phyloP scores from a whole-genome alignment of 2,113 vertebrate genomes.

The Rhinoderma darwinii region DNA sequence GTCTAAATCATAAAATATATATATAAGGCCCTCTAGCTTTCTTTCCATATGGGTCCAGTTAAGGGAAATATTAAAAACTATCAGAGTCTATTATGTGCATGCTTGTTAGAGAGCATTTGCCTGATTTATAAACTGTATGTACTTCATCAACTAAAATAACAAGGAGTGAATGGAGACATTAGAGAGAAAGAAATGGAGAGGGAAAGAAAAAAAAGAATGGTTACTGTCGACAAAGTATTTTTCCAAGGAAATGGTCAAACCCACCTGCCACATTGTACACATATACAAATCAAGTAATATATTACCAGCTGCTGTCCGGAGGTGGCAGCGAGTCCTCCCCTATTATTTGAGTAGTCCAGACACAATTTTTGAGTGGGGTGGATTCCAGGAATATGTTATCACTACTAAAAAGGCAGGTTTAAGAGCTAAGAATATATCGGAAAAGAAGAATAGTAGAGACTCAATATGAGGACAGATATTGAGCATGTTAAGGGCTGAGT shows the following conservation, averaged over 20 bases:
- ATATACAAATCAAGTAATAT: background rate
- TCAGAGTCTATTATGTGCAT: constrained; percentile 56
- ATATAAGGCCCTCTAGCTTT: constrained; percentile 57
- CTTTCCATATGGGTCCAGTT: constrained; percentile 59
- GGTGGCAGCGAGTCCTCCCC: background rate
- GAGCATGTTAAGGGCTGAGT: background rate
- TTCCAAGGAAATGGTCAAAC: background rate
- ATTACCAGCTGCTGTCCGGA: constrained; percentile 7
- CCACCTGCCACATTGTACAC: background rate
- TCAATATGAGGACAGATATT: background rate
- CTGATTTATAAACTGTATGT: constrained; percentile 60
- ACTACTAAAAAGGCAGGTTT: background rate
- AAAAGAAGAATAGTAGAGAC: background rate
- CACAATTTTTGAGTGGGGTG: background rate
- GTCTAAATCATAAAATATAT: constrained; percentile 57
- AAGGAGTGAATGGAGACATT: constrained; percentile 39
- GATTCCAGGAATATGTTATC: constrained; percentile 9
- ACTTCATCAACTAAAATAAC: constrained; percentile 58
- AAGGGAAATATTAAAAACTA: constrained; percentile 59
- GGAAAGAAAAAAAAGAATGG: background rate
- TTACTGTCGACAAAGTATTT: constrained; percentile 3
- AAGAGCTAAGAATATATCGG: background rate
- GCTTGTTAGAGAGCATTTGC: constrained; percentile 57
- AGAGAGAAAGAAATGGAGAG: constrained; percentile 25
- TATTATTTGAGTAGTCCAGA: constrained; percentile 1